Evolutionary conservation across 2,888 invertebrate genomes (phyloP), one percentile per base, ranked within the genome.

Genomic region (Drosophila mulleri): DNA sequence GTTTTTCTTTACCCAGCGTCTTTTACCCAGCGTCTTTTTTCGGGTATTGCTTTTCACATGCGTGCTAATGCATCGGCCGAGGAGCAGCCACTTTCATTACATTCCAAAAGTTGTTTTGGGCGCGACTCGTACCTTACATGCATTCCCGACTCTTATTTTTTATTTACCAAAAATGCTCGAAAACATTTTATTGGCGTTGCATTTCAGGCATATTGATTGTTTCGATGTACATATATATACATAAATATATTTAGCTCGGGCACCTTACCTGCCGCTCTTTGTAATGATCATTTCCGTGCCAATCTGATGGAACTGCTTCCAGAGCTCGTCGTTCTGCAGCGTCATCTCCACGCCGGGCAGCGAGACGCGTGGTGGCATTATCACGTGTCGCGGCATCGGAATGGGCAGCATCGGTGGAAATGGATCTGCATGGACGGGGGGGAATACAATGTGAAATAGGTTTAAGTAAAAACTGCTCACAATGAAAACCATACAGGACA

Each of bases 241-340:
- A 23, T 23, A 23, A 2, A 8, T 45, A 35, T 20, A 59, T 63
- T 45, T 37, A 37, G 23, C 5, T 12, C 45, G 20, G 45, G 12
- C 39, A 94, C 23, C 95, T 94, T 90, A 96, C 96, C 96, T 94
- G 90, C 96, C 96, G 37, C 95, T 94, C 89, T 96, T 96, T 16
- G 96, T 96, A 91, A 96, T 96, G 87, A 96, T 96, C 96, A 96
- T 96, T 92, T 96, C 96, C 0, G 96, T 96, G 65, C 95, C 95
- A 80, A 95, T 94, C 72, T 94, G 94, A 89, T 96, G 95, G 92
- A 96, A 96, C 72, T 95, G 94, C 72, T 94, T 93, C 96, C 96
- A 96, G 20, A 96, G 94, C 59, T 95, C 94, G 11, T 94, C 94
- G 90, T 96, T 96, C 67, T 95, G 94, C 26, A 96, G 93, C 6